Evolutionary conservation across 2,113 vertebrate species (phyloP).

Genomic region (Eupsittula cactorum): DNA sequence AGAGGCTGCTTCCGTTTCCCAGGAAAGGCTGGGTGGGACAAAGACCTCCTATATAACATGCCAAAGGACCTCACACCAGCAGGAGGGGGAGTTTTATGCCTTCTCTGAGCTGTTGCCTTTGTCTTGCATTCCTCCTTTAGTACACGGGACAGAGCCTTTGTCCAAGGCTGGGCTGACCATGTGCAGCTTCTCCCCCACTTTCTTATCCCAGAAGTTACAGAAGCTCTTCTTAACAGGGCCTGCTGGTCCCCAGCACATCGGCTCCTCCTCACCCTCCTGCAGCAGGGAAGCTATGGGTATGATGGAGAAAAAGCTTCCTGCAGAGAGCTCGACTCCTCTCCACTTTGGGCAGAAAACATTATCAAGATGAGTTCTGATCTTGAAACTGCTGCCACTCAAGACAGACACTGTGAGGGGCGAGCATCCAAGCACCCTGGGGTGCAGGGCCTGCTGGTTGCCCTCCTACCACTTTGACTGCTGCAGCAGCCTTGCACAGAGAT

Average conservation of each 20-base stretch:
- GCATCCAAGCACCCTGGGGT: background rate
- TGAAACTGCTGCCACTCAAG: background rate
- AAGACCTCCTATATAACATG: background rate
- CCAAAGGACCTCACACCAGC: constrained; percentile 42
- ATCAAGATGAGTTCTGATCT: background rate
- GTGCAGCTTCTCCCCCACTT: background rate
- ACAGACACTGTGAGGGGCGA: background rate
- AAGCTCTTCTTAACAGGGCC: background rate
- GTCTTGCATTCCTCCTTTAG: constrained; percentile 25
- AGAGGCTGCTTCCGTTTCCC: background rate
- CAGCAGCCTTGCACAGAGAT: background rate
- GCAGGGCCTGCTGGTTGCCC: background rate
- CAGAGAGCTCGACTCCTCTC: background rate
- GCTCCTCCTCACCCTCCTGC: background rate
- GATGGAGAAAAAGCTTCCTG: background rate
- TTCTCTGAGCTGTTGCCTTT: background rate
- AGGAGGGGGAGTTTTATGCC: constrained; percentile 37
- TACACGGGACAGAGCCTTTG: constrained; percentile 18
- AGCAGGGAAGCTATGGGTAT: background rate
- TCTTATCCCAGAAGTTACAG: background rate
- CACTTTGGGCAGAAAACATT: background rate
- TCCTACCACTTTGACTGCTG: background rate
- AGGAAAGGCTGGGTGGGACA: background rate
- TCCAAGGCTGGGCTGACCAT: background rate
- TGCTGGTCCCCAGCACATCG: background rate